Base-by-base conservation (phyloP, 2,888 invertebrate species). In the Vannuccia rotundouncinata region DNA sequence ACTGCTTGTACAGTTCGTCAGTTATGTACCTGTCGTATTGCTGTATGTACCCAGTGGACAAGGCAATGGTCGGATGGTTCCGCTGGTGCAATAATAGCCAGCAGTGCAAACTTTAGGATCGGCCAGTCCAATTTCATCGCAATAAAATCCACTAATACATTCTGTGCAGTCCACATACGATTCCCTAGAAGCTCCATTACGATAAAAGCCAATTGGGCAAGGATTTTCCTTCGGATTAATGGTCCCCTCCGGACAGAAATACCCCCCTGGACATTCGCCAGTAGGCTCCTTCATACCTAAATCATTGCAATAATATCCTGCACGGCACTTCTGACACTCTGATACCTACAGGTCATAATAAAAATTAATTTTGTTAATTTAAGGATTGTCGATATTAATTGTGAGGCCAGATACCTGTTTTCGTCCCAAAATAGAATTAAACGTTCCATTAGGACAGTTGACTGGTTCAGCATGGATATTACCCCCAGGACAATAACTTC, bases 211-310 rank as follows among this genome's bases (percentile, higher is more conserved):
- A 77, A 86, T 84, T 0, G 86, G 85, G 82, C 87, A 87, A 0
- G 86, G 86, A 60, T 83, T 66, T 25, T 27, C n/a, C 22, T 13
- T n/a, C 0, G 84, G 80, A 25, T 82, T 82, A 0, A 83, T 85
- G 1, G 87, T 87, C 17, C 86, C 86, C 1, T 83, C 79, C 0
- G 86, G 86, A 80, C 87, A 87, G 82, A 86, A 87, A 81, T 86
- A 85, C 10, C 87, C 87, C 13, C 85, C 86, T 10, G 86, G 86
- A 78, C 87, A 87, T 13, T 83, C 83, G 0, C 85, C 86, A 29
- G 77, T 30, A 5, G 85, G 22, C 22, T 5, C 22, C 5, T 73
- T 22, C 10, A 5, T 25, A 27, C 73, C 73, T 2, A 5, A 5
- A 2, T 5, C 22, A n/a, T 25, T 73, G 27, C 73, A 73, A 10